Percentiles rank a stretch among this genome's conserved stretches.
Conservation (phyloP, 1,140 invertebrate genomes). For the Calliphora vicina region DNA sequence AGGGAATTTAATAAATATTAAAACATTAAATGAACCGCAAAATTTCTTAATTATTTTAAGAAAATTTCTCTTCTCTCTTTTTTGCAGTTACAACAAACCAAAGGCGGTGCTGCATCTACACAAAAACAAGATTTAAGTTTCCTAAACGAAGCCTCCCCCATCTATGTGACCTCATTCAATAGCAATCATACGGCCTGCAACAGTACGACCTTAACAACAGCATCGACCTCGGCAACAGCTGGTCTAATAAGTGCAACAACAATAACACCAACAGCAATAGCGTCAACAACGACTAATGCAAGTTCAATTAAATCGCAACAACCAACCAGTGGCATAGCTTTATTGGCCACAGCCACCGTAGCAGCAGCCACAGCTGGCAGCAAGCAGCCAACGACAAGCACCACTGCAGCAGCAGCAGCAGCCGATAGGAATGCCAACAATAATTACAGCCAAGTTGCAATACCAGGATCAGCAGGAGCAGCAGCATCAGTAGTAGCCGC, state of each 20-base stretch:
- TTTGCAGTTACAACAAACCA: constrained; percentile 58
- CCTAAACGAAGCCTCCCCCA: constrained; percentile 68
- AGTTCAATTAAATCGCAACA: constrained; percentile 22
- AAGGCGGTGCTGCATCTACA: constrained; percentile 63
- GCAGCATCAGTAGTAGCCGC: neutral
- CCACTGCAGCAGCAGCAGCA: constrained; percentile 38
- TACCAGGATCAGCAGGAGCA: neutral
- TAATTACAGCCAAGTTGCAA: neutral
- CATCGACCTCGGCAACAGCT: constrained; percentile 60
- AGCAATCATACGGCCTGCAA: constrained; percentile 69
- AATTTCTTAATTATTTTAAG: neutral
- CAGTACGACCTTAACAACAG: constrained; percentile 67
- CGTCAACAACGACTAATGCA: constrained; percentile 36
- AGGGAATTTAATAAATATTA: too few species aligned
- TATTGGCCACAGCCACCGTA: constrained; percentile 11
- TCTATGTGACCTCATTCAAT: constrained; percentile 80
- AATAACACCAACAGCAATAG: constrained; percentile 41
- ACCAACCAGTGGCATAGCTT: neutral
- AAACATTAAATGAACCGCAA: too few species aligned
- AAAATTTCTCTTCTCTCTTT: neutral
- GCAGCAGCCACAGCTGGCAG: constrained; percentile 41
- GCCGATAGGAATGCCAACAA: neutral
- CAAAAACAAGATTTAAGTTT: constrained; percentile 70
- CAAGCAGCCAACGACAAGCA: neutral
- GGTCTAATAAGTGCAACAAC: constrained; percentile 45